Percentiles rank a stretch among this genome's conserved stretches.
These are phyloP conservation scores for Sisyra nigra DNA, from an alignment of 2,888 invertebrate species.

Conservation along the genomic window DNA sequence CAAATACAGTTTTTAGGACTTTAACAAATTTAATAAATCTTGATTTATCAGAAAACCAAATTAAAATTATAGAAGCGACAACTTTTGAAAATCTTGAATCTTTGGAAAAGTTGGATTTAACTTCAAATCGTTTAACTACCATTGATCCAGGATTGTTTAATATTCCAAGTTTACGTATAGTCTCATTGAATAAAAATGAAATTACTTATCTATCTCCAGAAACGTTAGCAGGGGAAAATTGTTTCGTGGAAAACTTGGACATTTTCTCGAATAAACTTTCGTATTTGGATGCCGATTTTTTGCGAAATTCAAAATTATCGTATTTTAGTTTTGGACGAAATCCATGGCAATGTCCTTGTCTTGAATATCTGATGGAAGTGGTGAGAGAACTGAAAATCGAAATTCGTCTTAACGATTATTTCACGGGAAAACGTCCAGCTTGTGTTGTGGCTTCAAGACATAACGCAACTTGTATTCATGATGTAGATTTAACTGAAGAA, in stretches of 20 bases:
- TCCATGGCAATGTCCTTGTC: not conserved
- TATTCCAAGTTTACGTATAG: not conserved
- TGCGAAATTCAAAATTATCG: not conserved
- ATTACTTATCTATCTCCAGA: not conserved
- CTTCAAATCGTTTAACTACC: conserved; percentile 14
- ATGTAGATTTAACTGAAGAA: not conserved
- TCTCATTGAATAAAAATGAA: not conserved
- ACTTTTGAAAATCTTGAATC: conserved; percentile 14
- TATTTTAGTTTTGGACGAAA: conserved; percentile 1
- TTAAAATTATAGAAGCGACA: conserved; percentile 13
- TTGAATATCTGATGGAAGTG: not conserved
- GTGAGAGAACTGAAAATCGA: not conserved
- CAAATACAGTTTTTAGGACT: conserved; percentile 11
- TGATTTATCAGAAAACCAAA: conserved; percentile 14
- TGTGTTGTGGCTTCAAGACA: not conserved
- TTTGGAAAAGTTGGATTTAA: conserved; percentile 14
- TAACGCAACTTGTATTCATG: conserved; percentile 14
- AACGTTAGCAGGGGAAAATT: not conserved
- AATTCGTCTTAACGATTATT: not conserved
- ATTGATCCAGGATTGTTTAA: not conserved
- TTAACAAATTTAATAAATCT: conserved; percentile 8
- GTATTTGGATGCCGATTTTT: not conserved
- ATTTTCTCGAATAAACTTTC: not conserved
- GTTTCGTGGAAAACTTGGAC: not conserved
- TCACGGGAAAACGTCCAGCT: not conserved